A percentile compares a stretch with the other conserved stretches of the same genome.
Evolutionary conservation across 2,888 invertebrate genomes (phyloP).

Genomic region (Drosophila gaucha): DNA sequence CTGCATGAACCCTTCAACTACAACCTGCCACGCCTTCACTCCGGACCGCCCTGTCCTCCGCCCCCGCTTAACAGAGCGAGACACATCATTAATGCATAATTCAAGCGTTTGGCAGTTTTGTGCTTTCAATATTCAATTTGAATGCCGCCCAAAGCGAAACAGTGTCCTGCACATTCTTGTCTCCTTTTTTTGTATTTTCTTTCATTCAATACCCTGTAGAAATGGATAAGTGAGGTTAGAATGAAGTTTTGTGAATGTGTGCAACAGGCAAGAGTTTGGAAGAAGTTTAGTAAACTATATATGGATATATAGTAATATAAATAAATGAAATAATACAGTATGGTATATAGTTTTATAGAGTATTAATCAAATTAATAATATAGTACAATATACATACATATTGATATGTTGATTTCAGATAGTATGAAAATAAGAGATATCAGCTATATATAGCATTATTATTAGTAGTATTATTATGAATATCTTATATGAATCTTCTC

Average conservation of each 20-base stretch:
- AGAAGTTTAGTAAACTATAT: too few relatives aligned
- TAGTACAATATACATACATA: too few relatives aligned
- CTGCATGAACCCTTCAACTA: slow-evolving; percentile 23
- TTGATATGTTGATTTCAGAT: too few relatives aligned
- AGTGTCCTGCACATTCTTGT: slow-evolving; percentile 20
- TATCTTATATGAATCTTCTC: too few relatives aligned
- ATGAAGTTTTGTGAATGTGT: background rate
- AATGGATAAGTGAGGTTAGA: background rate
- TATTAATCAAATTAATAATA: too few relatives aligned
- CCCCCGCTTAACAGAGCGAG: slow-evolving; percentile 49
- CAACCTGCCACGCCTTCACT: slow-evolving; percentile 10
- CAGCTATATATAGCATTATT: too few relatives aligned
- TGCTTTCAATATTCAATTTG: slow-evolving; percentile 79
- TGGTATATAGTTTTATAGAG: too few relatives aligned
- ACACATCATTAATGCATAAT: slow-evolving; percentile 80
- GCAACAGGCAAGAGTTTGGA: background rate
- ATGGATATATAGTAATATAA: too few relatives aligned
- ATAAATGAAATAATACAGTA: too few relatives aligned
- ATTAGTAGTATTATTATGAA: too few relatives aligned
- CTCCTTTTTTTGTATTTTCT: slow-evolving; percentile 7
- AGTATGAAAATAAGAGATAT: too few relatives aligned
- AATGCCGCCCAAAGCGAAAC: slow-evolving; percentile 76
- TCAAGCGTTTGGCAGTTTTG: slow-evolving; percentile 77
- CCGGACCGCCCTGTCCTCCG: slow-evolving; percentile 5
- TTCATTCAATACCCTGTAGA: slow-evolving; percentile 7